Evolutionary conservation across 2,797 vertebrate genomes (phyloP).

Genomic region (Allobates femoralis): DNA sequence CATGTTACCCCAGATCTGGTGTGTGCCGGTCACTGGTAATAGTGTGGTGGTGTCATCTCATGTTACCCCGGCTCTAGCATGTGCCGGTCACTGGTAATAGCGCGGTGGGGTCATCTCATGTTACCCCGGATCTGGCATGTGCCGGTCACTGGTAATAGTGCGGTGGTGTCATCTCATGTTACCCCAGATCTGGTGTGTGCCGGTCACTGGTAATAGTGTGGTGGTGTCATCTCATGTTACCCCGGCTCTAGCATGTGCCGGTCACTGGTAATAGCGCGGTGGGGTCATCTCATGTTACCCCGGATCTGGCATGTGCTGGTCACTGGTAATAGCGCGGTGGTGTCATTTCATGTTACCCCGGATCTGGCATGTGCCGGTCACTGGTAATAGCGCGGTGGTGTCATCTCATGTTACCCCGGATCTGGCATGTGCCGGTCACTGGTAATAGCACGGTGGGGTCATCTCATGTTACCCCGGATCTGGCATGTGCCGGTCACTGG

Average conservation of each 20-base stretch:
- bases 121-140: too few relatives aligned
- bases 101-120: background rate
- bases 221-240: background rate
- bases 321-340: background rate
- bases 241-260: background rate
- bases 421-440: background rate
- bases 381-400: background rate
- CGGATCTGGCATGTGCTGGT: background rate
- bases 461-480: too few relatives aligned
- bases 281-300: background rate
- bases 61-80: too few relatives aligned
- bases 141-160: background rate
- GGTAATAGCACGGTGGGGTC: background rate
- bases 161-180: background rate
- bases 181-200: too few relatives aligned
- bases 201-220: background rate
- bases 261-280: background rate
- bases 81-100: background rate
- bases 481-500: background rate
- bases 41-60: background rate
- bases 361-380: background rate
- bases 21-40: background rate
- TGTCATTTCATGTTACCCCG: background rate
- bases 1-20: too few relatives aligned
- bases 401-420: background rate